Base-by-base conservation (phyloP, 2,888 invertebrate genomes). In the Ptilodon capucinus region DNA sequence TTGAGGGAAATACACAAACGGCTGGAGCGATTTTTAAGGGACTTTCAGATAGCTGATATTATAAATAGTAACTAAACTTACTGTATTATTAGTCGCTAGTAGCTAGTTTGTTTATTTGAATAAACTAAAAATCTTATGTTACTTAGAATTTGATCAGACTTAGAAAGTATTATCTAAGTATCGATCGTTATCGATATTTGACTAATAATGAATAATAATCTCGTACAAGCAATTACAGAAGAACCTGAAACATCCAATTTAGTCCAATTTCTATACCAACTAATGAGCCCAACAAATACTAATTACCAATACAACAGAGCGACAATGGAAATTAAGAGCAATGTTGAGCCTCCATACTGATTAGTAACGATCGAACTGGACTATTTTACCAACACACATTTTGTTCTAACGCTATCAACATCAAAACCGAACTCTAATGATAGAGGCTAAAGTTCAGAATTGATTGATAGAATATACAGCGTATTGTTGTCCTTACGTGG, bases 401-500 rank as follows among this genome's bases (percentile, higher is more conserved):
- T 54, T 63, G 64, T 67, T 51, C 44, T 39, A 28, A 35, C 44
- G 42, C 14, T 14, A 11, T 2, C 3, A 14, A 62, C 48, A 50
- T 40, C 51, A 44, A 42, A 53, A 4, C 25, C 16, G 28, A 42
- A 1, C 28, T 4, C 32, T 11, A n/a, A 45, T 51, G 62, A 17
- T 28, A n/a, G n/a, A 28, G n/a, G 28, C 11, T 58, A 70, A 68
- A 72, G 68, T 55, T 48, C 64, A 74, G 66, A 70, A 66, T 79
- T 46, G 54, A 36, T 54, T 57, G 59, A 47, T 54, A 59, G 44
- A 45, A 38, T 50, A 67, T 69, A 52, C n/a, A n/a, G n/a, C 65
- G 60, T 67, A 68, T 65, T 73, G 74, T 71, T 76, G 76, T 79
- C 77, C 74, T 81, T 77, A 79, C 79, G 76, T 77, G 77, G 73